These are phyloP conservation scores for Fukomys damarensis DNA, from an alignment of 2,113 vertebrate genomes.

Conservation along the genomic window DNA sequence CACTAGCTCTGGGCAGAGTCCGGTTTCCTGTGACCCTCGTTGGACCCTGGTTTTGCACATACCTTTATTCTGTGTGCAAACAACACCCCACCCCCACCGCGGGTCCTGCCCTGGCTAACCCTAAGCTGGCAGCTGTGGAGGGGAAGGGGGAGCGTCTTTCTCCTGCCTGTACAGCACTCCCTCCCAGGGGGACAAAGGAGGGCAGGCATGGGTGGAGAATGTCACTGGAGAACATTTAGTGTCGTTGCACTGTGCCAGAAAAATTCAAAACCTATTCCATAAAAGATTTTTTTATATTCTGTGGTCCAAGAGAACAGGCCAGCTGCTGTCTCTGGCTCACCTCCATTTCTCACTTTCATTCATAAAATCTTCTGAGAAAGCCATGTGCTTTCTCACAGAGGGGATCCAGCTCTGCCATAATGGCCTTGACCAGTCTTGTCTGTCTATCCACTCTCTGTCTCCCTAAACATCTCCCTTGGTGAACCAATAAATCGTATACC, in stretches of 20 bases:
- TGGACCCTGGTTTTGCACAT: background rate
- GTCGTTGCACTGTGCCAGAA: conserved; percentile 32
- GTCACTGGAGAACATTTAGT: conserved; percentile 22
- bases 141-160: background rate
- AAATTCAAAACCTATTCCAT: conserved; percentile 64
- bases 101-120: background rate
- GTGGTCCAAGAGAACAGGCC: conserved; percentile 66
- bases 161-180: background rate
- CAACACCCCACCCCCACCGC: too few species aligned
- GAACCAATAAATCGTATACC: background rate
- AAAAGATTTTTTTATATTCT: conserved; percentile 61
- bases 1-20: background rate
- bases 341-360: conserved; percentile 75
- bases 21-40: background rate
- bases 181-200: background rate
- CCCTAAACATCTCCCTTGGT: background rate
- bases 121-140: background rate
- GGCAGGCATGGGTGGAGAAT: too few species aligned
- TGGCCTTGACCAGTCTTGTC: background rate
- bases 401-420: background rate
- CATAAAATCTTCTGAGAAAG: conserved; percentile 73
- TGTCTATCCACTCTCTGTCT: background rate
- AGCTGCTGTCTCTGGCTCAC: conserved; percentile 74
- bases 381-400: conserved; percentile 1
- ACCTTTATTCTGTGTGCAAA: background rate